Evolutionary conservation across 2,113 vertebrate species (phyloP), one percentile per base, ranked within the genome.

Genomic region (Lagopus muta): DNA sequence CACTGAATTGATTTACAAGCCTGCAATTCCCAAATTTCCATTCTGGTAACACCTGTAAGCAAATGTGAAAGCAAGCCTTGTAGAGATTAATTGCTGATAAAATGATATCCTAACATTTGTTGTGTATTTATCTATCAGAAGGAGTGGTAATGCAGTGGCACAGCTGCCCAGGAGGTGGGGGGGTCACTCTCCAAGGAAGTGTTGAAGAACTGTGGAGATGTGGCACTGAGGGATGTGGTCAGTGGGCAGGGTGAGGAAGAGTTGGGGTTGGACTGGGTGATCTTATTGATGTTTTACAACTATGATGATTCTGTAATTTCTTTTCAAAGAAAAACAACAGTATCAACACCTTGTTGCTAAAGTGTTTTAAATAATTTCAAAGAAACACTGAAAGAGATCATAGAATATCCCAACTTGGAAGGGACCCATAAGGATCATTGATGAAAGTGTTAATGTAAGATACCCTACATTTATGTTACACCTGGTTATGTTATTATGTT

Each of bases 1-100:
- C 80, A 57, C 15, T 78, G 71, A 94, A 88, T 48, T 83, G 79
- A 71, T 93, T 95, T 86, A 91, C 57, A 83, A 92, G 34, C 52
- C 42, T 61, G 15, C 64, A 88, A 78, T 83, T 94, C 76, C 42
- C 47, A 88, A 74, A 65, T 22, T 18, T 1, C 60, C 88, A 19
- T 75, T 77, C 85, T 75, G 36, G 38, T 88, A 86, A 64, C 34
- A 57, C 25, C 45, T 82, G 48, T 52, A 67, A 94, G 89, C 71
- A 82, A 81, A 61, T 66, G 30, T 81, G 81, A 38, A 38, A 86
- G 75, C 47, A 88, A 92, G 54, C 30, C 69, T 13, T 47, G 25
- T 65, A 45, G 65, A 69, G 75, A 77, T 91, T 47, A 91, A 76
- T 91, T 86, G 80, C 61, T 72, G 91, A 45, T 55, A 77, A 85